Conservation (phyloP, 2,113 vertebrate species). For the Raja brachyura region DNA sequence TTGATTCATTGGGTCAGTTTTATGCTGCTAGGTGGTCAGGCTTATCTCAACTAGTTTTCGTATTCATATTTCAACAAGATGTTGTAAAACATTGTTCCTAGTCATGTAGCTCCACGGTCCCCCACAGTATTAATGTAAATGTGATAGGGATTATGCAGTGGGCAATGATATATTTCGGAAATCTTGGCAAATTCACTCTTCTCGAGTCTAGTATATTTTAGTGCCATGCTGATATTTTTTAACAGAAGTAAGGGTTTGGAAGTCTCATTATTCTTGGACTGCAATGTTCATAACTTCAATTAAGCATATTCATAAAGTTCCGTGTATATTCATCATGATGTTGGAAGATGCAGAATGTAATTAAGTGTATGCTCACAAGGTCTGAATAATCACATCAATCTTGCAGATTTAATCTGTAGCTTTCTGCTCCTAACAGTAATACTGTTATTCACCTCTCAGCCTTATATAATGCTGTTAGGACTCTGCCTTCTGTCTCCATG, state of each 20-base stretch:
- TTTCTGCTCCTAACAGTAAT: constrained; percentile 29
- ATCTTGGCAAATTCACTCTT: not conserved
- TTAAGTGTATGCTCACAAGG: not conserved
- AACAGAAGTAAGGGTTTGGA: not conserved
- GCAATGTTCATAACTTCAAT: not conserved
- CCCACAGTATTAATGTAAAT: not conserved
- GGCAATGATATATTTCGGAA: not conserved
- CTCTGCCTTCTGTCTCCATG: constrained; percentile 34
- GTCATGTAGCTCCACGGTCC: not conserved
- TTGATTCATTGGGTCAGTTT: not conserved
- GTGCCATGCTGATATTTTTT: not conserved
- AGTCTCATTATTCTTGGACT: not conserved
- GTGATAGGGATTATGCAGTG: not conserved
- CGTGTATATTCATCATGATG: not conserved
- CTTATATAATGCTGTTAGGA: constrained; percentile 32
- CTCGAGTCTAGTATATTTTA: not conserved
- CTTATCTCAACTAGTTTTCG: not conserved
- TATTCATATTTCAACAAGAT: not conserved
- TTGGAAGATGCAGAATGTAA: constrained; percentile 33
- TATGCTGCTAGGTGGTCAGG: not conserved
- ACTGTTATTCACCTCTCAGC: constrained; percentile 37
- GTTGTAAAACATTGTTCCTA: not conserved
- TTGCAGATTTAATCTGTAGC: constrained; percentile 32
- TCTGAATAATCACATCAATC: constrained; percentile 27
- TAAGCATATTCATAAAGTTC: not conserved